phyloP scores from a whole-genome alignment of 2,113 vertebrate species.

The Pogona vitticeps region DNA sequence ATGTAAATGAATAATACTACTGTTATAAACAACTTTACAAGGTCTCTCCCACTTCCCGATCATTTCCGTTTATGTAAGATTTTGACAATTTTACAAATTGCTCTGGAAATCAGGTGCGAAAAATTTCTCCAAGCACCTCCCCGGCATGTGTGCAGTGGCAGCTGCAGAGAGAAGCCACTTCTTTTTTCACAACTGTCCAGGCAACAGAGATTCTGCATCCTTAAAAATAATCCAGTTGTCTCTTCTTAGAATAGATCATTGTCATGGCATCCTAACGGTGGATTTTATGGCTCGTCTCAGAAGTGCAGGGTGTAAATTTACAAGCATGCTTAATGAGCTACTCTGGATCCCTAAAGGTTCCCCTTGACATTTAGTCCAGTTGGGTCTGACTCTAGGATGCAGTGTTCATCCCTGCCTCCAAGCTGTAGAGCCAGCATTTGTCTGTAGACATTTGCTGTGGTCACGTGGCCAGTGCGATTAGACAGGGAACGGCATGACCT shows the following conservation, averaged over 20 bases:
- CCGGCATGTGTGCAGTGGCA: background rate
- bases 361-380: too few relatives aligned
- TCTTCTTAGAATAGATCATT: background rate
- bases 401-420: too few relatives aligned
- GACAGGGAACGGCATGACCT: too few relatives aligned
- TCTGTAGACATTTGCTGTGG: too few relatives aligned
- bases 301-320: background rate
- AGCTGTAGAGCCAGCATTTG: too few relatives aligned
- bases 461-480: too few relatives aligned
- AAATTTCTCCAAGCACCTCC: background rate
- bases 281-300: background rate
- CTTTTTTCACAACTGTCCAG: too few relatives aligned
- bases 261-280: background rate
- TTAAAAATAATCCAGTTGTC: constrained; percentile 3
- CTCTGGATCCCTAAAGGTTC: background rate
- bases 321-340: background rate
- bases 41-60: background rate
- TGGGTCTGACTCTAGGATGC: too few relatives aligned
- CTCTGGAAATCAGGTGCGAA: background rate
- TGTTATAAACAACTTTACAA: background rate
- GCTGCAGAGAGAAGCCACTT: background rate
- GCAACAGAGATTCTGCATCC: background rate
- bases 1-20: background rate
- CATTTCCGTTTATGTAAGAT: background rate
- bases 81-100: constrained; percentile 11